Percentiles rank a stretch among this genome's conserved stretches.
Evolutionary conservation across 2,113 vertebrate genomes (phyloP).

Genomic region (Sigmodon hispidus): DNA sequence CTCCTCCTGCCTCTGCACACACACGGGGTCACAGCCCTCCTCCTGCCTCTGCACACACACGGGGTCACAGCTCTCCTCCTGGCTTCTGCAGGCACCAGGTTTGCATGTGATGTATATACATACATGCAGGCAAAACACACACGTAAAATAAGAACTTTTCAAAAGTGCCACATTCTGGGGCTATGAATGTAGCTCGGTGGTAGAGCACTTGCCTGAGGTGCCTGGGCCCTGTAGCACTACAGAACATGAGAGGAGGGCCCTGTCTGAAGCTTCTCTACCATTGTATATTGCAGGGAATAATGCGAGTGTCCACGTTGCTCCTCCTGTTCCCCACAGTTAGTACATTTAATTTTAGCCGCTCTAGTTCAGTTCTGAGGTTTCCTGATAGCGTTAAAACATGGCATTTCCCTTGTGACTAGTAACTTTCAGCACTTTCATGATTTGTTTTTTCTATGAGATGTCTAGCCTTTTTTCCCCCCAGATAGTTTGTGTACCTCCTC

Average conservation of each 20-base stretch:
- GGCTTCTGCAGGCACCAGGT: too few species aligned
- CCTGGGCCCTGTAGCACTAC: background rate
- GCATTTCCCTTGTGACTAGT: background rate
- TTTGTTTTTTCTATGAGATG: background rate
- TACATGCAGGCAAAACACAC: background rate
- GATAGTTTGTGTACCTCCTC: background rate
- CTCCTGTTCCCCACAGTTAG: background rate
- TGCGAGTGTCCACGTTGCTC: background rate
- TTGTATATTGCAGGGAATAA: background rate
- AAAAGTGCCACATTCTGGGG: background rate
- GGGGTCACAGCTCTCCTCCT: too few species aligned
- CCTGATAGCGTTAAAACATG: background rate
- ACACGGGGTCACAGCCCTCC: too few species aligned
- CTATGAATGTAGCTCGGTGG: background rate
- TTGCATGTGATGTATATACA: too few species aligned
- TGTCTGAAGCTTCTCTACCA: background rate
- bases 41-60: too few species aligned
- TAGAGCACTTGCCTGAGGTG: background rate
- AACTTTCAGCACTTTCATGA: background rate
- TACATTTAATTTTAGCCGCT: constrained; percentile 33
- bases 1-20: too few species aligned
- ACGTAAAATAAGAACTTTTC: background rate
- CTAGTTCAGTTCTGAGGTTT: background rate
- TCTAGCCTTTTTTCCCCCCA: background rate
- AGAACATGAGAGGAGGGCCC: background rate